Percentiles rank a stretch among this genome's conserved stretches.
Evolutionary conservation across 1,140 invertebrate genomes (phyloP).

Genomic region (Rhyacophila brunnea): DNA sequence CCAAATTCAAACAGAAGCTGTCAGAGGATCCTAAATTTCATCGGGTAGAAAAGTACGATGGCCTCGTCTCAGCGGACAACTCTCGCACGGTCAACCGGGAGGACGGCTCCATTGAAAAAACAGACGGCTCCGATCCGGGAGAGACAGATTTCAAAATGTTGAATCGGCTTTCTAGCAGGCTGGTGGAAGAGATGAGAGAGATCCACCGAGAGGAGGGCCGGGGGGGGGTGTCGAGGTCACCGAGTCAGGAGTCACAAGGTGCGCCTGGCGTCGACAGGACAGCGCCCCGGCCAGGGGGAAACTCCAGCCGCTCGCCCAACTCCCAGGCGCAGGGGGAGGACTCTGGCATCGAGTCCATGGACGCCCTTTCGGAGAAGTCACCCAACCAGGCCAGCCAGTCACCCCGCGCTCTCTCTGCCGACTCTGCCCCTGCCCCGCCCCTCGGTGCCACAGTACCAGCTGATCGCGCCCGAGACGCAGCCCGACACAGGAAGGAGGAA

Average conservation of each 20-base stretch:
- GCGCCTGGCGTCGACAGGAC: slow-evolving; percentile 17
- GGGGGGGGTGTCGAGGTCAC: slow-evolving; percentile 11
- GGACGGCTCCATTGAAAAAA: slow-evolving; percentile 23
- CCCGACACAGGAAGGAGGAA: slow-evolving; percentile 35
- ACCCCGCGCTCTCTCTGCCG: slow-evolving; percentile 43
- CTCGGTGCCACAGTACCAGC: slow-evolving; percentile 6
- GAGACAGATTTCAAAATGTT: slow-evolving; percentile 20
- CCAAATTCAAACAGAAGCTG: slow-evolving; percentile 62
- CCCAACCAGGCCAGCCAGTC: slow-evolving; percentile 77
- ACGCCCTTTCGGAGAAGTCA: slow-evolving; percentile 87
- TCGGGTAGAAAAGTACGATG: slow-evolving; percentile 13
- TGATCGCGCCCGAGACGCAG: slow-evolving; percentile 38
- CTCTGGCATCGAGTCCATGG: slow-evolving; percentile 91
- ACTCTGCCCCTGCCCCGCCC: slow-evolving; percentile 2
- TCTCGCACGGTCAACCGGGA: slow-evolving; percentile 16
- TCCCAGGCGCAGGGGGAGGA: slow-evolving; percentile 74
- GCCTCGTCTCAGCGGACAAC: slow-evolving; percentile 15
- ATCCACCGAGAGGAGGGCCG: slow-evolving; percentile 17
- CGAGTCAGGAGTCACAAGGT: slow-evolving; percentile 28
- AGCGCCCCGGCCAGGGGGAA: slow-evolving; percentile 42
- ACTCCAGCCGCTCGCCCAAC: slow-evolving; percentile 51
- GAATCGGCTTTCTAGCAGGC: not conserved
- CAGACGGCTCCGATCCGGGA: slow-evolving; percentile 17
- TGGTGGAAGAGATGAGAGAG: slow-evolving; percentile 14
- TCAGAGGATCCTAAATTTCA: slow-evolving; percentile 49